Evolutionary conservation across 1,140 invertebrate species (phyloP), one percentile per base, ranked within the genome.

Genomic region (Pseudachorutes palmiensis): DNA sequence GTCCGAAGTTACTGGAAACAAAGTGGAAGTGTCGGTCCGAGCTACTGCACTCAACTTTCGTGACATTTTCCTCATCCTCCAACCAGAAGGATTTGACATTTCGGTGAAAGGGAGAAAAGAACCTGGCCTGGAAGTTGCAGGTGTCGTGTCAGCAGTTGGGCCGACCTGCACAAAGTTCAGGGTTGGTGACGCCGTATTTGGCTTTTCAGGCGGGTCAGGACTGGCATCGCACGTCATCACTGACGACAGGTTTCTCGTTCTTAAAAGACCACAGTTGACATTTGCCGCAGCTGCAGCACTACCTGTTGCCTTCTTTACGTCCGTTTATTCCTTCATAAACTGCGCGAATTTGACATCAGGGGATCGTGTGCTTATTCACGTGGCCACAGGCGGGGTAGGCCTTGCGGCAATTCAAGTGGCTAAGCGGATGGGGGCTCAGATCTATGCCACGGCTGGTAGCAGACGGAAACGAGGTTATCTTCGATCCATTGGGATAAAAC

Each of bases 361-460:
- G 2, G 80, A 86, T 65, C 79, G 74, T 29, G 76, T 86, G 19
- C 74, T 86, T 1, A 76, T 86, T 51, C 85, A 86, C 76, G 85
- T 85, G 59, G 85, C 83, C 14, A 84, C 82, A 76, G 85, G 85
- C 41, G 82, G 79, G 19, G 85, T 87, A 31, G 85, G 85, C 1
- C 68, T 83, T 30, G 84, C 84, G 16, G 78, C 81, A 51, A 76
- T 82, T 26, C 85, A 87, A 75, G 77, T 86, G 2, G 83, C 81
- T 1, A 78, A 75, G 73, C 75, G 30, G 55, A 67, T 75, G 60
- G 84, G 79, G 1, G 66, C 41, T 1, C 55, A 59, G 14, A 64
- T 70, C 1, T 60, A 66, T 9, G 69, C 65, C 1, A 70, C 69
- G 2, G 69, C 69, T 0, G 69, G 69, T 26, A 67, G 59, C 48